A percentile compares a stretch with the other conserved stretches of the same genome.
phyloP scores from a whole-genome alignment of 2,888 invertebrate genomes.

The Ophioninae sp. region DNA sequence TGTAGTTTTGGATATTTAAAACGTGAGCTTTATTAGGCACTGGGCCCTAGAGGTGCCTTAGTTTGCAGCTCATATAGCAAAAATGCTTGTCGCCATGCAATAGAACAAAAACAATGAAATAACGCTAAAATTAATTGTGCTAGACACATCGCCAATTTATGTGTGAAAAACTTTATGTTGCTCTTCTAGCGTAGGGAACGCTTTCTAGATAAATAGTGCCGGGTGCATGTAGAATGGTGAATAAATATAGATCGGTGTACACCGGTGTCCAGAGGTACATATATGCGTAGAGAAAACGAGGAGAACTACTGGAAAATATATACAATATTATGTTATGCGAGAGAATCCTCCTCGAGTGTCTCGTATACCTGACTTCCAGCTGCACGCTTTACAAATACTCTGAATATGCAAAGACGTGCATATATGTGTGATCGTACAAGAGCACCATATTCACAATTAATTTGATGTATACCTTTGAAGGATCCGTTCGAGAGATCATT shows the following conservation, averaged over 20 bases:
- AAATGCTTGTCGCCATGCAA: conserved; percentile 2
- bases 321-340: conserved; percentile 44
- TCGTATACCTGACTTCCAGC: conserved; percentile 44
- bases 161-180: conserved; percentile 26
- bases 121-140: conserved; percentile 26
- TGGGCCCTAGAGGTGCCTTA: neutral
- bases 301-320: conserved; percentile 36
- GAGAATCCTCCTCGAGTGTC: conserved; percentile 18
- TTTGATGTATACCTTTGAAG: too few relatives aligned
- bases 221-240: conserved; percentile 3
- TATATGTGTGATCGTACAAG: neutral
- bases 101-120: neutral
- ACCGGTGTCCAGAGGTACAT: neutral
- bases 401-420: neutral
- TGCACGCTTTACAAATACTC: conserved; percentile 43
- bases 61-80: neutral
- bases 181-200: conserved; percentile 13
- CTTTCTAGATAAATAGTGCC: conserved; percentile 25
- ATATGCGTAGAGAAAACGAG: neutral
- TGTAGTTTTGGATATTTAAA: too few relatives aligned
- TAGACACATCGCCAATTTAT: conserved; percentile 46
- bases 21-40: too few relatives aligned
- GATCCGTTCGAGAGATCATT: too few relatives aligned
- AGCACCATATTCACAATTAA: too few relatives aligned
- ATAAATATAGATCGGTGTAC: neutral